phyloP scores from a whole-genome alignment of 2,888 invertebrate genomes.

The Hyles lineata region DNA sequence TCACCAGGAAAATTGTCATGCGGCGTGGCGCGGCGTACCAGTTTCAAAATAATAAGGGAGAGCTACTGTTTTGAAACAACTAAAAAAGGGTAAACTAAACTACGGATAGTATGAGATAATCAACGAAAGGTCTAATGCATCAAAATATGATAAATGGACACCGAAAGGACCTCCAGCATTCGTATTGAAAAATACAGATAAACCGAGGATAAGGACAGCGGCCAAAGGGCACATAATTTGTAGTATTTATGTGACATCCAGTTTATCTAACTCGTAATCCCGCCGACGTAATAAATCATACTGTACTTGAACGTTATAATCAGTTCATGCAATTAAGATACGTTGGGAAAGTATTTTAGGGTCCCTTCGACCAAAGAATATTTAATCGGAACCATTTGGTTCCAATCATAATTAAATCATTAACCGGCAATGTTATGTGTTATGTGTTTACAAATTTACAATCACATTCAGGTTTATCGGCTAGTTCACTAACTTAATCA shows the following conservation, averaged over 20 bases:
- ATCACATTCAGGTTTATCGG: no score
- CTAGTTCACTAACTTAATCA: no score
- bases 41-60: no score
- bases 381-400: no score
- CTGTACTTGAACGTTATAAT: neutral
- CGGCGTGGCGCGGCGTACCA: no score
- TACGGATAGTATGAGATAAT: neutral
- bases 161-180: neutral
- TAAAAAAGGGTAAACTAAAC: neutral
- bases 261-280: conserved; percentile 1
- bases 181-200: conserved; percentile 10
- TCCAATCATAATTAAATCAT: no score
- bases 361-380: neutral
- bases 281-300: neutral
- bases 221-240: conserved; percentile 14
- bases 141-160: neutral
- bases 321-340: conserved; percentile 1
- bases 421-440: no score
- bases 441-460: no score
- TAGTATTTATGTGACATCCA: neutral
- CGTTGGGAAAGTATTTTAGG: neutral
- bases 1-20: no score
- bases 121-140: neutral
- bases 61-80: neutral
- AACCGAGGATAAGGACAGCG: neutral